Conservation (phyloP, 2,888 invertebrate species). For the Eupithecia subfuscata region DNA sequence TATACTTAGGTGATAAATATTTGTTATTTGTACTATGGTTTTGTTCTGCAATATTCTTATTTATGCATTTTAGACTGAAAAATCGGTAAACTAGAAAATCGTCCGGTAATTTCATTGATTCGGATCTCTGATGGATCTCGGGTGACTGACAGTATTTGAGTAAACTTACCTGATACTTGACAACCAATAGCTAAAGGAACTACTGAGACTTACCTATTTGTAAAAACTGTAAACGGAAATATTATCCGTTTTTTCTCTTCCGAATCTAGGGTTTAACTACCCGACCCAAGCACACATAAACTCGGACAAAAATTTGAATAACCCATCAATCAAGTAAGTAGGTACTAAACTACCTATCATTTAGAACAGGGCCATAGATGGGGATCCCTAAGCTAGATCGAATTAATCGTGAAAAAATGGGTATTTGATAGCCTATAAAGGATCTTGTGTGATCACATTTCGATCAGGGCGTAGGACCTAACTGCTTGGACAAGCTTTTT, state of each 20-base stretch:
- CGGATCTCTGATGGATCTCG: no score
- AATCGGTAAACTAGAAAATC: neutral
- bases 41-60: neutral
- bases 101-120: neutral
- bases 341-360: neutral
- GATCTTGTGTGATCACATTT: slow-evolving; percentile 7
- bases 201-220: neutral
- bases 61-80: neutral
- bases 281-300: neutral
- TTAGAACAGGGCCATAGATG: neutral
- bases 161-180: neutral
- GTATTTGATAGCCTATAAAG: slow-evolving; percentile 11
- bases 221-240: neutral
- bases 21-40: neutral
- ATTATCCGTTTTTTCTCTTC: neutral
- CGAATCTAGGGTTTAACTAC: neutral
- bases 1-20: no score
- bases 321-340: slow-evolving; percentile 6
- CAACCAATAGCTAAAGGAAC: neutral
- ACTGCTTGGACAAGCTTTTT: slow-evolving; percentile 4
- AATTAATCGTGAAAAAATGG: slow-evolving; percentile 12
- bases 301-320: slow-evolving; percentile 6
- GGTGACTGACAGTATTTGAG: neutral
- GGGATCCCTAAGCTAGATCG: neutral
- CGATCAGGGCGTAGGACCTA: slow-evolving; percentile 1